Conservation (phyloP, 2,888 invertebrate genomes). For the Apotomis turbidana region DNA sequence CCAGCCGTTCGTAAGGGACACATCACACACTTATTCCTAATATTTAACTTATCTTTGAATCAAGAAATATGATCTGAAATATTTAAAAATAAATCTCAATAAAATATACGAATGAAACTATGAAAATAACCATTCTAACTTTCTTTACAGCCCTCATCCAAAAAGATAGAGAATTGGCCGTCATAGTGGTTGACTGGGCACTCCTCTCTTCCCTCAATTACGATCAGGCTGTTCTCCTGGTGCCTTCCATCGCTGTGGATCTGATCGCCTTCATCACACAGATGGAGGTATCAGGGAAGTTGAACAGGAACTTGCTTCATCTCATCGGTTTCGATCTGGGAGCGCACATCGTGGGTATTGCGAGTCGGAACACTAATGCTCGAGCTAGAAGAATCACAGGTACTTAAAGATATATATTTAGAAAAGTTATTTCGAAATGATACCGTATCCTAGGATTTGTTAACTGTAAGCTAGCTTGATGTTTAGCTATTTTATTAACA, state of each 20-base stretch:
- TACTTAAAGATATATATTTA: background rate
- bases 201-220: background rate
- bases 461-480: no score
- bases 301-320: constrained; percentile 14
- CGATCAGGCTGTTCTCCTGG: background rate
- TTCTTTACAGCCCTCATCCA: background rate
- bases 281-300: background rate
- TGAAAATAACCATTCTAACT: no score
- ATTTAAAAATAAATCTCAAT: no score
- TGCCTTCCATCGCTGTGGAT: constrained; percentile 25
- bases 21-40: no score
- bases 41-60: no score
- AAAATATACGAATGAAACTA: no score
- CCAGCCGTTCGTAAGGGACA: no score
- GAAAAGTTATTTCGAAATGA: no score
- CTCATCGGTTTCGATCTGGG: constrained; percentile 42
- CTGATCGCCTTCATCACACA: constrained; percentile 7
- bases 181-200: constrained; percentile 28
- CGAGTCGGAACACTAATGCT: constrained; percentile 9
- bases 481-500: no score
- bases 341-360: constrained; percentile 38
- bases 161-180: background rate
- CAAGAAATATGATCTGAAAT: no score
- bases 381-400: constrained; percentile 42
- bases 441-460: no score